Conservation (phyloP, 2,113 vertebrate genomes). For the Polyodon spathula region DNA sequence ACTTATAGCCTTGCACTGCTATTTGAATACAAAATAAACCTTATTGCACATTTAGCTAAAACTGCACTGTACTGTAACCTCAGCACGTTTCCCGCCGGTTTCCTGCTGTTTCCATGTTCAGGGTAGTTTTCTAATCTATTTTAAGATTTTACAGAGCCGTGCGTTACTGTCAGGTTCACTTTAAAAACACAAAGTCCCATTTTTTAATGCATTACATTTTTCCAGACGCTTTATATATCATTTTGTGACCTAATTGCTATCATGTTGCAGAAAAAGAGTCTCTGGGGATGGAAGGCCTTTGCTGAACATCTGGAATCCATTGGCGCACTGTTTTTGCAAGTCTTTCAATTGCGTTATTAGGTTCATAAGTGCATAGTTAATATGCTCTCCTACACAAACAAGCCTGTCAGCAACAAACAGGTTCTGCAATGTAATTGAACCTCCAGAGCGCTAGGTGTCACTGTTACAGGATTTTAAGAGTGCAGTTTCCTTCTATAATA, state of each 20-base stretch:
- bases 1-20: too few species aligned
- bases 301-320: conserved; percentile 31
- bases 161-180: background rate
- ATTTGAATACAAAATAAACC: too few species aligned
- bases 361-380: conserved; percentile 28
- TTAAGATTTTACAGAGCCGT: background rate
- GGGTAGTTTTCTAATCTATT: too few species aligned
- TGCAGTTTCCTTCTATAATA: too few species aligned
- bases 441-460: too few species aligned
- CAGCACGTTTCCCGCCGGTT: too few species aligned
- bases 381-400: conserved; percentile 10
- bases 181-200: conserved; percentile 7
- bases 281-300: conserved; percentile 14
- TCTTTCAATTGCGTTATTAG: conserved; percentile 30
- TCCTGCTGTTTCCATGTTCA: too few species aligned
- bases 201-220: conserved; percentile 14
- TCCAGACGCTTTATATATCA: conserved; percentile 8
- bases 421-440: conserved; percentile 22
- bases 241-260: conserved; percentile 19
- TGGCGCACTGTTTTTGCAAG: conserved; percentile 29
- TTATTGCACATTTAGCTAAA: too few species aligned
- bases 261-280: conserved; percentile 18
- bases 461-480: too few species aligned
- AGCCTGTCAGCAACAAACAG: conserved; percentile 5
- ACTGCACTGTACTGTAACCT: too few species aligned